A percentile compares a stretch with the other conserved stretches of the same genome.
Conservation (phyloP, 2,113 vertebrate genomes). For the Carettochelys insculpta region DNA sequence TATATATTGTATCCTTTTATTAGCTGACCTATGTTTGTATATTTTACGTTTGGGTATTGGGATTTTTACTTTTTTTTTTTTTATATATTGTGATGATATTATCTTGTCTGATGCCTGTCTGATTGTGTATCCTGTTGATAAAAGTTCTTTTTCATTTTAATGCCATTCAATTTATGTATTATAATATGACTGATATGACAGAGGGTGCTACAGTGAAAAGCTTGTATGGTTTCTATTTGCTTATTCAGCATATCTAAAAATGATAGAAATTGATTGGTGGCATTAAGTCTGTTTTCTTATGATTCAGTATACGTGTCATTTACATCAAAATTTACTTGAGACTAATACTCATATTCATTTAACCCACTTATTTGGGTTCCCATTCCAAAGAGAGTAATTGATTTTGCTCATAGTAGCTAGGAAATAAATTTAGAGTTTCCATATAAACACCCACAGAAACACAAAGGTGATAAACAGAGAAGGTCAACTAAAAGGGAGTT, state of each 20-base stretch:
- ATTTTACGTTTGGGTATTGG: conserved; percentile 35
- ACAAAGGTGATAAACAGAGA: neutral
- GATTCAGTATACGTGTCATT: neutral
- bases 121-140: neutral
- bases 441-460: neutral
- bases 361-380: conserved; percentile 18
- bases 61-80: neutral
- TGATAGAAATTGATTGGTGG: conserved; percentile 6
- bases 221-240: conserved; percentile 48
- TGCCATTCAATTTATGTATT: neutral
- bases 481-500: neutral
- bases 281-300: neutral
- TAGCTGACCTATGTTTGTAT: conserved; percentile 39
- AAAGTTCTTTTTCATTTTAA: neutral
- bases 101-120: conserved; percentile 23
- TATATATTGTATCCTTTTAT: conserved; percentile 41
- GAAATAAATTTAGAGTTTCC: conserved; percentile 13
- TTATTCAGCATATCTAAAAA: conserved; percentile 30
- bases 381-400: conserved; percentile 25
- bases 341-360: conserved; percentile 43
- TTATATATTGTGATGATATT: conserved; percentile 42
- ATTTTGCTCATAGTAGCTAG: conserved; percentile 41
- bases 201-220: conserved; percentile 39
- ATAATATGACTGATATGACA: conserved; percentile 11
- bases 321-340: conserved; percentile 34